Percentiles rank a stretch among this genome's conserved stretches.
These are phyloP conservation scores for Ramphastos sulfuratus DNA, from an alignment of 2,113 vertebrate genomes.

Conservation along the genomic window DNA sequence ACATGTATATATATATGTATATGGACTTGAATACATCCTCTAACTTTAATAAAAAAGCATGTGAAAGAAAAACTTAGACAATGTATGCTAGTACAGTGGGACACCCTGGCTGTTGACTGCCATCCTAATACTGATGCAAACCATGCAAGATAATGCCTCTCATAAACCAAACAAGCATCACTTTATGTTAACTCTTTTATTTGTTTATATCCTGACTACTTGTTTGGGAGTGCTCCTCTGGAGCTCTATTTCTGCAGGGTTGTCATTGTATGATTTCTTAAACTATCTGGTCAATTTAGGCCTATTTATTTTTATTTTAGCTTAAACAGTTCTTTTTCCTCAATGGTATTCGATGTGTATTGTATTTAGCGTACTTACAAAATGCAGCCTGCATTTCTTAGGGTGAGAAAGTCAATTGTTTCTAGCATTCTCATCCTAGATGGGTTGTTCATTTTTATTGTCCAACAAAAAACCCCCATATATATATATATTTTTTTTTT, in stretches of 20 bases:
- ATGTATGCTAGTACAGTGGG: background rate
- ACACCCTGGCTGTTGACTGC: background rate
- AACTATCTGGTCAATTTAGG: background rate
- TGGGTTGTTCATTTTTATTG: background rate
- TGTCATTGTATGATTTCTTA: background rate
- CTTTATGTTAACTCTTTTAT: background rate
- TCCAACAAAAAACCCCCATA: background rate
- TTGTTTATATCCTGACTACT: background rate
- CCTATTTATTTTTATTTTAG: background rate
- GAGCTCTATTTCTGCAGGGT: background rate
- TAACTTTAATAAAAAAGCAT: background rate
- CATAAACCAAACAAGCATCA: fast-evolving
- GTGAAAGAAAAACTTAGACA: background rate
- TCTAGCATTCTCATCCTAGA: background rate
- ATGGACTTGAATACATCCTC: background rate
- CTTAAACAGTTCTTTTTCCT: background rate
- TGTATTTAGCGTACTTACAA: background rate
- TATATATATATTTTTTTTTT: too few species aligned
- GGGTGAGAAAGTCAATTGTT: background rate
- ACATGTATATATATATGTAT: background rate
- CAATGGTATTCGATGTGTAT: background rate
- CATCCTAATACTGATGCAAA: background rate
- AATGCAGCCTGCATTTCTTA: background rate
- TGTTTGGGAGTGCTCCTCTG: background rate
- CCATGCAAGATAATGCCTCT: background rate